A percentile compares a stretch with the other conserved stretches of the same genome.
Evolutionary conservation across 2,888 invertebrate genomes (phyloP).

Genomic region (Calameuta filiformis): DNA sequence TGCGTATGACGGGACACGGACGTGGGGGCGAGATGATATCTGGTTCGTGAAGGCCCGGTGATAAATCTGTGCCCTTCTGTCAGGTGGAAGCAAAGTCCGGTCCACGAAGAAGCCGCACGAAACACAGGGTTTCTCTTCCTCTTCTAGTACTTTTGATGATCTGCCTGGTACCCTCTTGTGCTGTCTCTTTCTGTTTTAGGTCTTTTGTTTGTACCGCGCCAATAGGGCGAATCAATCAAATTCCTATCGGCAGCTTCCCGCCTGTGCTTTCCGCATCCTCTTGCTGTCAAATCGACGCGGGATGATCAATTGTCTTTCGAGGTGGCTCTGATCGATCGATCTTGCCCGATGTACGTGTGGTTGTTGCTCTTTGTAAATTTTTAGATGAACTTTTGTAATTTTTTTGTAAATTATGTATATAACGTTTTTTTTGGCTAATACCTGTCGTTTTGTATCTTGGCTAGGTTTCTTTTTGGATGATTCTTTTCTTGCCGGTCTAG

Average conservation of each 20-base stretch:
- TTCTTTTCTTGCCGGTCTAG: background rate
- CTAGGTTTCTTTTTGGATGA: background rate
- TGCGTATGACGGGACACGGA: slow-evolving; percentile 49
- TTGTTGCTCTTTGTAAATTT: background rate
- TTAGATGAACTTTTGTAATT: background rate
- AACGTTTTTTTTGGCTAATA: background rate
- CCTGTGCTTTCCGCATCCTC: background rate
- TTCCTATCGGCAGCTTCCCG: slow-evolving; percentile 19
- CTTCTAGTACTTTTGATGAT: background rate
- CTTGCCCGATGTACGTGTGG: background rate
- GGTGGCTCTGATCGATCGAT: background rate
- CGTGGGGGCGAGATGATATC: slow-evolving; percentile 61
- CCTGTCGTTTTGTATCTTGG: background rate
- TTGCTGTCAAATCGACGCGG: background rate
- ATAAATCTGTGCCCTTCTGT: slow-evolving; percentile 60
- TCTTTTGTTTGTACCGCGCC: slow-evolving; percentile 9
- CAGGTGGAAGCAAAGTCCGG: slow-evolving; percentile 40
- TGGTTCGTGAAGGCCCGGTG: slow-evolving; percentile 55
- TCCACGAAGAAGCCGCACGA: slow-evolving; percentile 7
- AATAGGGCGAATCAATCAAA: slow-evolving; percentile 49
- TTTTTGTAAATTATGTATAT: background rate
- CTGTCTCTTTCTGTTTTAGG: background rate
- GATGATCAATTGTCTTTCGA: background rate
- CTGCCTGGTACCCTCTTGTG: background rate
- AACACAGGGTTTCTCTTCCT: slow-evolving; percentile 6